Evolutionary conservation across 2,888 invertebrate genomes (phyloP).

Genomic region (Brachypterus glaber): DNA sequence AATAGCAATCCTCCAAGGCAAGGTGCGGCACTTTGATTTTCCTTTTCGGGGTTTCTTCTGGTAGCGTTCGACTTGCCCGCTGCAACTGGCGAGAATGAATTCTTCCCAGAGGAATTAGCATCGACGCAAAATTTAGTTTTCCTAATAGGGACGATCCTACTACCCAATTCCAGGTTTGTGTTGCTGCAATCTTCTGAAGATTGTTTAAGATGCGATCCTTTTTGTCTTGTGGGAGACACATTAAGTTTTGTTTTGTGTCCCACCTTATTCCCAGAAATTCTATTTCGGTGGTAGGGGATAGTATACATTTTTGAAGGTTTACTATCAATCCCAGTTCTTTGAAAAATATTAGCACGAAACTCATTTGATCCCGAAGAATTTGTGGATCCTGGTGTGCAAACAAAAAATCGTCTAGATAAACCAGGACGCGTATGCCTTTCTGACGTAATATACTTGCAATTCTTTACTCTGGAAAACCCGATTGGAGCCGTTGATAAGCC

Average conservation of each 20-base stretch:
- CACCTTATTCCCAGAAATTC: conserved; percentile 16
- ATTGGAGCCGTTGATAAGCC: conserved; percentile 21
- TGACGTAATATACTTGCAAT: no score
- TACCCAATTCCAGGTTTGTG: conserved; percentile 2
- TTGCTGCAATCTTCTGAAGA: not conserved
- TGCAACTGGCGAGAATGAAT: conserved; percentile 1
- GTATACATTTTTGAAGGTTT: conserved; percentile 12
- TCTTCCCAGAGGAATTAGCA: conserved; percentile 5
- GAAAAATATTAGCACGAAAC: conserved; percentile 7
- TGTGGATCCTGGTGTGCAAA: conserved; percentile 12
- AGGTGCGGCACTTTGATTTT: not conserved
- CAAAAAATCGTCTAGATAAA: conserved; percentile 24
- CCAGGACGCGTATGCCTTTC: no score
- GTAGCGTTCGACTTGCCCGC: not conserved
- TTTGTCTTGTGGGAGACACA: no score
- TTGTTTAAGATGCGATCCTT: no score
- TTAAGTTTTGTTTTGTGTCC: conserved; percentile 7
- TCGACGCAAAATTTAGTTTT: not conserved
- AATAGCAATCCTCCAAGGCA: conserved; percentile 1
- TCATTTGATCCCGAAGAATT: conserved; percentile 3
- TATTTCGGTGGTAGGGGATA: conserved; percentile 5
- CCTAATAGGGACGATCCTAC: not conserved
- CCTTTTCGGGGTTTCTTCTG: not conserved
- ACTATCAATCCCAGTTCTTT: conserved; percentile 6
- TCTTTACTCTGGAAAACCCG: conserved; percentile 20